These are phyloP conservation scores for Oenanthe melanoleuca DNA, from an alignment of 2,113 vertebrate species.

Conservation along the genomic window DNA sequence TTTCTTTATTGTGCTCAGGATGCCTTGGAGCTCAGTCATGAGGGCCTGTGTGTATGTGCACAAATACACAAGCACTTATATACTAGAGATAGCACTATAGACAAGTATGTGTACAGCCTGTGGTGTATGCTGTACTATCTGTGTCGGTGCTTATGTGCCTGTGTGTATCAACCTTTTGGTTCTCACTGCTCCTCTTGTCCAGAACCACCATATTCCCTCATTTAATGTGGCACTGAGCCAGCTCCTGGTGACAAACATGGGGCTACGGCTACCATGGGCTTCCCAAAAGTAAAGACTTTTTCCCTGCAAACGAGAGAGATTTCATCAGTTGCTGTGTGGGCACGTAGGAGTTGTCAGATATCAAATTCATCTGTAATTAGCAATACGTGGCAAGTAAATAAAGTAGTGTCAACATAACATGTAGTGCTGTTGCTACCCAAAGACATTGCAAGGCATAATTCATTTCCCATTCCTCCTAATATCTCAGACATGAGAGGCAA, in stretches of 20 bases:
- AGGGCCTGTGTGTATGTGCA: not conserved
- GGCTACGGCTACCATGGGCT: accelerated
- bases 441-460: not conserved
- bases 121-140: accelerated
- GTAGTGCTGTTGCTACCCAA: not conserved
- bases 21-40: not conserved
- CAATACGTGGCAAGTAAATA: not conserved
- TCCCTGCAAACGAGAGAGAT: not conserved
- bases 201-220: not conserved
- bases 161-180: not conserved
- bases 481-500: not conserved
- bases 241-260: not conserved
- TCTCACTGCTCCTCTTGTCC: not conserved
- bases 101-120: not conserved
- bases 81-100: not conserved
- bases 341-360: not conserved
- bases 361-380: not conserved
- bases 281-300: not conserved
- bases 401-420: not conserved
- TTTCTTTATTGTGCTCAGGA: not conserved
- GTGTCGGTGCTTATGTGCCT: accelerated
- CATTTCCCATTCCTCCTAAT: not conserved
- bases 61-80: not conserved
- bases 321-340: not conserved
- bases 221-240: not conserved